These are phyloP conservation scores for Eupithecia subumbrata DNA, from an alignment of 2,888 invertebrate genomes.

Conservation along the genomic window DNA sequence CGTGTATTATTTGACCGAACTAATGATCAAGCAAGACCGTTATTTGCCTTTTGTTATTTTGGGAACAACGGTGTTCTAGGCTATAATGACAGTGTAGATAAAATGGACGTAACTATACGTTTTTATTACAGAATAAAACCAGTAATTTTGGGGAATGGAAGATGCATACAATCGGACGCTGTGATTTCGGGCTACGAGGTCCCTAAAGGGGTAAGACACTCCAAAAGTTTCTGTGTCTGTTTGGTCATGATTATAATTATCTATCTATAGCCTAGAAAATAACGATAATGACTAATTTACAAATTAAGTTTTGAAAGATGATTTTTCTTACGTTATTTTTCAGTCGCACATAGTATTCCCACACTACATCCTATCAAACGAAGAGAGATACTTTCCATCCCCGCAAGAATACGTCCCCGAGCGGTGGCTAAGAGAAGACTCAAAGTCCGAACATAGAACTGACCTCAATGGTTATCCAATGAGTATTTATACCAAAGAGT, in stretches of 20 bases:
- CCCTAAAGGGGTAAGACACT: constrained; percentile 89
- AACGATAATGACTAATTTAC: neutral
- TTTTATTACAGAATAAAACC: constrained; percentile 87
- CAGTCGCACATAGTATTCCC: constrained; percentile 92
- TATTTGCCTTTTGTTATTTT: constrained; percentile 11
- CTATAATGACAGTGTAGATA: neutral
- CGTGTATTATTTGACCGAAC: neutral
- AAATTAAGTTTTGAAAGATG: neutral
- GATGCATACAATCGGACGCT: constrained; percentile 89
- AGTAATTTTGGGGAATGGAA: constrained; percentile 91
- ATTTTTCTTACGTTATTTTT: constrained; percentile 47
- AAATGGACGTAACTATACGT: neutral
- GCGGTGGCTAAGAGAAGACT: constrained; percentile 87
- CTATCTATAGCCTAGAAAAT: neutral
- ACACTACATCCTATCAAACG: constrained; percentile 90
- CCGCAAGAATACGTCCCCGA: constrained; percentile 89
- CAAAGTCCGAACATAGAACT: constrained; percentile 15
- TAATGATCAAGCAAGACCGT: neutral
- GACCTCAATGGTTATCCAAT: neutral
- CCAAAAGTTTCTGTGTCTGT: neutral
- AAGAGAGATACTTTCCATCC: constrained; percentile 88
- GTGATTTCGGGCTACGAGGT: constrained; percentile 90
- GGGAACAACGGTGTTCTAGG: neutral
- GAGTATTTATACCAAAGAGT: constrained; percentile 14
- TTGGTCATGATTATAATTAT: no score